Conservation (phyloP, 2,797 vertebrate species). For the Brachyrhaphis roseni region DNA sequence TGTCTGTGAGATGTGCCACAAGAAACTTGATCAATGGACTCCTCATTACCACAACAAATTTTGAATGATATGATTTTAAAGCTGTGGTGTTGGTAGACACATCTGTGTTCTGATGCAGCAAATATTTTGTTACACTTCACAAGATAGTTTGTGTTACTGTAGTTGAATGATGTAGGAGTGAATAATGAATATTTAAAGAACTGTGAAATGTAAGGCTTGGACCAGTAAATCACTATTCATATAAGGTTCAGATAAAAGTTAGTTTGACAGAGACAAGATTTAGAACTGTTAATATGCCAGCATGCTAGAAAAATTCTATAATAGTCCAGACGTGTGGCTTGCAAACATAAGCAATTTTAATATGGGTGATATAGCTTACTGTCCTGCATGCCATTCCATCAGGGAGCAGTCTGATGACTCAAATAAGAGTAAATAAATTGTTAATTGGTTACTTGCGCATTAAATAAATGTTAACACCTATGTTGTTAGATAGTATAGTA, state of each 20-base stretch:
- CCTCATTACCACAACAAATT: neutral
- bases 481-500: neutral
- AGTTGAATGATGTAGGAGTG: neutral
- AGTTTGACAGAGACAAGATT: slow-evolving; percentile 4
- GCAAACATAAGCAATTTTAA: neutral
- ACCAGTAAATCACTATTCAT: neutral
- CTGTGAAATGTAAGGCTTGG: slow-evolving; percentile 1
- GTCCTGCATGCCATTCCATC: too few species aligned
- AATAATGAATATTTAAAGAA: slow-evolving; percentile 7
- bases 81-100: neutral
- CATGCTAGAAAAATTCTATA: neutral
- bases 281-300: neutral
- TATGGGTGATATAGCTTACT: neutral
- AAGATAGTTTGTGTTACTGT: neutral
- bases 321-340: neutral
- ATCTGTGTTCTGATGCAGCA: neutral
- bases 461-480: neutral
- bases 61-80: neutral
- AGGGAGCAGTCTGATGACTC: neutral
- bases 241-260: neutral
- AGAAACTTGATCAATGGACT: neutral
- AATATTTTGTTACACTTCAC: neutral
- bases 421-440: neutral
- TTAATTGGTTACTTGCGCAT: neutral
- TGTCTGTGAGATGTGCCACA: neutral